Percentiles rank a stretch among this genome's conserved stretches.
Conservation (phyloP, 2,888 invertebrate genomes). For the Sphaeridia pumilis region DNA sequence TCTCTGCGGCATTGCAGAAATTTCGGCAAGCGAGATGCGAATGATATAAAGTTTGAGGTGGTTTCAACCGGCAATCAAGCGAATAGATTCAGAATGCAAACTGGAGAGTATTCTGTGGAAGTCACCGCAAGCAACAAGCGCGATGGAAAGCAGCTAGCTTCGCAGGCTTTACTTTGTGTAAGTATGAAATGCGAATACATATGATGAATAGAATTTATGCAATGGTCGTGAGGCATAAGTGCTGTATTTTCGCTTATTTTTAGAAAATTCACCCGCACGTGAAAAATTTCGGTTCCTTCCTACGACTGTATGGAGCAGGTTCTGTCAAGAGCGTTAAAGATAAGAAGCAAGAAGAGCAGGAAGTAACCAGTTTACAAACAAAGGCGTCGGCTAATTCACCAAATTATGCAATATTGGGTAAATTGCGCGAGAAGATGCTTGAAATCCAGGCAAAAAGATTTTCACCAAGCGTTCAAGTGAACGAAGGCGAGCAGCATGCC, state of each 20-base stretch:
- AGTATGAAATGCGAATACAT: too few species aligned
- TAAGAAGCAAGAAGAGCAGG: conserved; percentile 81
- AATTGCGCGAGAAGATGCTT: conserved; percentile 68
- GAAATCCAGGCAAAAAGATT: conserved; percentile 47
- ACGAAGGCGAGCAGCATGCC: too few species aligned
- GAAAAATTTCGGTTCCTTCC: conserved; percentile 82
- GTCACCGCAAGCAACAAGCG: conserved; percentile 67
- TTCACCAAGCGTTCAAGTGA: too few species aligned
- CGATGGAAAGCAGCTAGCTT: conserved; percentile 90
- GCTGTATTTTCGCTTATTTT: conserved; percentile 17
- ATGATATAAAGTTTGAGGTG: conserved; percentile 69
- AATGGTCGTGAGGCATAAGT: background rate
- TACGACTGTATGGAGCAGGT: conserved; percentile 82
- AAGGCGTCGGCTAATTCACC: conserved; percentile 82
- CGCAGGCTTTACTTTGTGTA: conserved; percentile 54
- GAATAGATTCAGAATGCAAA: conserved; percentile 87
- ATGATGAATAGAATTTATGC: too few species aligned
- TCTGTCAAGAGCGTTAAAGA: conserved; percentile 84
- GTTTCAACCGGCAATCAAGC: conserved; percentile 79
- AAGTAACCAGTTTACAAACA: conserved; percentile 78
- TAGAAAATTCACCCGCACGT: conserved; percentile 88
- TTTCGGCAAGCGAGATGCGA: conserved; percentile 75
- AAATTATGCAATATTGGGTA: conserved; percentile 77
- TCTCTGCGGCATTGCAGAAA: conserved; percentile 48
- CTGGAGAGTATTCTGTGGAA: conserved; percentile 79